These are phyloP conservation scores for Trididemnum clinides DNA, from an alignment of 23 tunicate genomes.

Conservation along the genomic window DNA sequence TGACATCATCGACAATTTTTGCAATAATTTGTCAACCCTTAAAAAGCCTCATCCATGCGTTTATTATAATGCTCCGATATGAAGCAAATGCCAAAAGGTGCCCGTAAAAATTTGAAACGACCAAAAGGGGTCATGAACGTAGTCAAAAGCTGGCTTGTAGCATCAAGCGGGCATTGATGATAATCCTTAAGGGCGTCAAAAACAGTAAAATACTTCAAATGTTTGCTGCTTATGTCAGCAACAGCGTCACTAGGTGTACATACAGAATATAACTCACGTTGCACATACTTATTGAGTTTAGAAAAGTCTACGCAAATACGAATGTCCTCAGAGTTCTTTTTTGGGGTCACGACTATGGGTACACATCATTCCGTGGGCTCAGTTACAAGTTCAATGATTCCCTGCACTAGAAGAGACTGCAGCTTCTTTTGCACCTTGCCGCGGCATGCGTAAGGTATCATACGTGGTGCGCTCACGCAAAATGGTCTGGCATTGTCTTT, in stretches of 20 bases:
- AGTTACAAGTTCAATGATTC: background rate
- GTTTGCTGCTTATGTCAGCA: background rate
- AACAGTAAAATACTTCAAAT: background rate
- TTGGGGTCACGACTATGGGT: background rate
- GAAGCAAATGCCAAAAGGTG: background rate
- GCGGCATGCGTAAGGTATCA: background rate
- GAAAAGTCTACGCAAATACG: too few relatives aligned
- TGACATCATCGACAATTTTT: background rate
- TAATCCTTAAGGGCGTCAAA: background rate
- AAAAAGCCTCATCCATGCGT: background rate
- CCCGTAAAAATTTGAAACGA: background rate
- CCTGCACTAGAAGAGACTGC: background rate
- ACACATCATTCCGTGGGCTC: background rate
- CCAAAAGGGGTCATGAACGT: too few relatives aligned
- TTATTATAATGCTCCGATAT: background rate
- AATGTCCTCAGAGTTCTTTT: background rate
- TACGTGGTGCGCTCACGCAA: background rate
- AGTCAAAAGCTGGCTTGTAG: too few relatives aligned
- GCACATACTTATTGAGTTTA: too few relatives aligned
- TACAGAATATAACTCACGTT: background rate
- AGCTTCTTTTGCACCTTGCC: background rate
- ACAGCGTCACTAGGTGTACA: background rate
- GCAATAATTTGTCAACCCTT: background rate
- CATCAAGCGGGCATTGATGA: too few relatives aligned
- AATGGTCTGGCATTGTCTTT: background rate